Percentiles rank a stretch among this genome's conserved stretches.
phyloP scores from a whole-genome alignment of 2,113 vertebrate genomes.

The Eretmochelys imbricata region DNA sequence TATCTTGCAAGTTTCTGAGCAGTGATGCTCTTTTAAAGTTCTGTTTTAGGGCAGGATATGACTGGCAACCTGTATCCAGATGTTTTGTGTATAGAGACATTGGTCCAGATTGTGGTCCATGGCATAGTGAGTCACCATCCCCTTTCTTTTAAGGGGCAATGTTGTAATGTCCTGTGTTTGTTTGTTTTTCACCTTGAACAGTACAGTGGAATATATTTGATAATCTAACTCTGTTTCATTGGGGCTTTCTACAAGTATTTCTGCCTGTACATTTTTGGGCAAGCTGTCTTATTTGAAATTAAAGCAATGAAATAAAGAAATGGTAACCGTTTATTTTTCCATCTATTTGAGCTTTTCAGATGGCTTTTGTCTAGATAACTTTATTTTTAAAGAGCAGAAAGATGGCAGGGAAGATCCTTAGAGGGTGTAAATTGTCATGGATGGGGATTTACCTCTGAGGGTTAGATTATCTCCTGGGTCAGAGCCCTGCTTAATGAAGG shows the following conservation, averaged over 20 bases:
- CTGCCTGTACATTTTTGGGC: neutral
- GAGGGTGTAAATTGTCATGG: neutral
- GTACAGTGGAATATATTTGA: neutral
- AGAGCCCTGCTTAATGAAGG: neutral
- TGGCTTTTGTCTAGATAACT: conserved; percentile 12
- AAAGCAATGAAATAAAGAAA: neutral
- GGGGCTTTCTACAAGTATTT: neutral
- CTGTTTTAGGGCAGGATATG: conserved; percentile 45
- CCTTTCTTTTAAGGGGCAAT: neutral
- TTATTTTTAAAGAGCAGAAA: conserved; percentile 27
- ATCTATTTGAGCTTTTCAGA: neutral
- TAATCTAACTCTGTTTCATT: conserved; percentile 4
- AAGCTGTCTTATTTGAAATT: neutral
- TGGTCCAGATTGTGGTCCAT: neutral
- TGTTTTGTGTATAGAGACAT: neutral
- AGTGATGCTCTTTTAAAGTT: conserved; percentile 62
- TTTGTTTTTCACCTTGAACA: neutral
- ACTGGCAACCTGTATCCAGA: conserved; percentile 30
- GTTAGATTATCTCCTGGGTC: neutral
- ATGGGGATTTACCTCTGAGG: conserved; percentile 24
- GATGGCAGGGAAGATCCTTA: neutral
- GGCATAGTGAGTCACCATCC: neutral
- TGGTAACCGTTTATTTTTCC: neutral
- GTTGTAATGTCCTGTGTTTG: neutral
- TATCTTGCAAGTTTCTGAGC: conserved; percentile 26